Evolutionary conservation across 2,797 vertebrate species (phyloP).

Genomic region (Myiotriccus ornatus): DNA sequence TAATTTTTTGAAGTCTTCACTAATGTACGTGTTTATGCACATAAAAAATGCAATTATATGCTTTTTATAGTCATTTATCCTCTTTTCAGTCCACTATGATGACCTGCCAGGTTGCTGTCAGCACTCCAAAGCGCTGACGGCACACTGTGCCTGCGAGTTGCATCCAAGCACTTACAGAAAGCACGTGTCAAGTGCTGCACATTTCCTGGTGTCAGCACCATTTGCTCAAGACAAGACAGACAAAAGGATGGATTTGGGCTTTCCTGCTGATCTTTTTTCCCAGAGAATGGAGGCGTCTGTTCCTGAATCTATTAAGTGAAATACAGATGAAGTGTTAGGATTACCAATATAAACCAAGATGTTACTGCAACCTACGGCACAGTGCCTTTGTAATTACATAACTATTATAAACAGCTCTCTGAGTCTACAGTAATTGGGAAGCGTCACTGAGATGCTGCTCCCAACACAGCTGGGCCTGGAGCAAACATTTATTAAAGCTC

Average conservation of each 20-base stretch:
- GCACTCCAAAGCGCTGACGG: background rate
- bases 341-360: background rate
- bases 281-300: background rate
- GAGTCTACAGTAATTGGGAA: background rate
- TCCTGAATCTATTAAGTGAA: background rate
- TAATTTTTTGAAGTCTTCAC: background rate
- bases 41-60: background rate
- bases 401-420: background rate
- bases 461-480: background rate
- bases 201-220: constrained; percentile 48
- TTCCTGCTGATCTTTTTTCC: background rate
- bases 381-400: background rate
- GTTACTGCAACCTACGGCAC: background rate
- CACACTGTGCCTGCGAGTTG: background rate
- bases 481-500: background rate
- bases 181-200: constrained; percentile 15
- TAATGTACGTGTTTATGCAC: background rate
- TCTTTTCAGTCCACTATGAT: background rate
- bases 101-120: constrained; percentile 16
- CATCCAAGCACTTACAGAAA: background rate
- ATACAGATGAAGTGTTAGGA: background rate
- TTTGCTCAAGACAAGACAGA: constrained; percentile 6
- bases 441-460: background rate
- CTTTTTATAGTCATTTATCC: background rate
- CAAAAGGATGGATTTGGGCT: background rate